A percentile compares a stretch with the other conserved stretches of the same genome.
These are phyloP conservation scores for Eupsittula cactorum DNA, from an alignment of 2,113 vertebrate species.

Conservation along the genomic window DNA sequence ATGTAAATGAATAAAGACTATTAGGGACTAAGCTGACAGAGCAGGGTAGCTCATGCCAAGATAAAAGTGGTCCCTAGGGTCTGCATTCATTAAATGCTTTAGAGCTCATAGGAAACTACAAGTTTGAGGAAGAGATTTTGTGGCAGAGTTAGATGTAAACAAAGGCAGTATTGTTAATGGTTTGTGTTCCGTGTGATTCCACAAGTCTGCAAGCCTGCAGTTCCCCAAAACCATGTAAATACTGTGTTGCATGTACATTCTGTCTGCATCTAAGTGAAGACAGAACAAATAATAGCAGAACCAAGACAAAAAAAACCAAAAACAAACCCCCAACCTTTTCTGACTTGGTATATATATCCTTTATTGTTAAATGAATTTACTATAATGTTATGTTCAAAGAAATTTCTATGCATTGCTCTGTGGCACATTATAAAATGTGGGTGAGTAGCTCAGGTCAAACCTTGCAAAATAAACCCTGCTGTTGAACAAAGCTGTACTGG, in stretches of 20 bases:
- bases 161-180: conserved; percentile 48
- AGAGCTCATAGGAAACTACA: neutral
- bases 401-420: neutral
- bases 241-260: accelerated
- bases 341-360: neutral
- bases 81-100: conserved; percentile 31
- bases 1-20: neutral
- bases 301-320: accelerated
- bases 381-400: neutral
- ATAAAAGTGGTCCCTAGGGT: conserved; percentile 26
- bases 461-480: neutral
- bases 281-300: neutral
- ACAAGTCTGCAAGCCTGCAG: conserved; percentile 42
- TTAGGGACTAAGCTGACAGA: neutral
- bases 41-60: neutral
- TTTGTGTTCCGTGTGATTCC: conserved; percentile 39
- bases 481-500: neutral
- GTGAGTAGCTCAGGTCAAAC: neutral
- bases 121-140: conserved; percentile 41
- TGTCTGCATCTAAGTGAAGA: neutral
- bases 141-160: conserved; percentile 54
- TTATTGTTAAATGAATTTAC: neutral
- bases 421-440: neutral
- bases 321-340: neutral
- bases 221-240: neutral